phyloP scores from a whole-genome alignment of 2,797 vertebrate species.

The Neostethus bicornis region DNA sequence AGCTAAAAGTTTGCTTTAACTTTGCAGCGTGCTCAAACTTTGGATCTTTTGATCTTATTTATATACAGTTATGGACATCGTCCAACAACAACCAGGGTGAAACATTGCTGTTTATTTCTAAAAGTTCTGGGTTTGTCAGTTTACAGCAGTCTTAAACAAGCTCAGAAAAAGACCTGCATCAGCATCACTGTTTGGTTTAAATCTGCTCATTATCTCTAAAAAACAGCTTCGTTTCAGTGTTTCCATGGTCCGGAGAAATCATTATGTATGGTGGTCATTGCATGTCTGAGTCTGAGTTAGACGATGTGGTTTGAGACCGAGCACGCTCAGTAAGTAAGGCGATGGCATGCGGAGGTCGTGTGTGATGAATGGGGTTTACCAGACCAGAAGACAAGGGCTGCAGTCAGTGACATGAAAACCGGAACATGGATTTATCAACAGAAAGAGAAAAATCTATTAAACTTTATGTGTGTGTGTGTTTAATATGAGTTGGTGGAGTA shows the following conservation, averaged over 20 bases:
- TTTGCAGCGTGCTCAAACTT: too few relatives aligned
- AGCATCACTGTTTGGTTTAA: conserved; percentile 11
- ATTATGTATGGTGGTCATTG: conserved; percentile 12
- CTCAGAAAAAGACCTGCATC: too few relatives aligned
- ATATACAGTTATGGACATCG: too few relatives aligned
- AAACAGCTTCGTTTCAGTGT: conserved; percentile 8
- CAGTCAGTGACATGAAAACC: conserved; percentile 66
- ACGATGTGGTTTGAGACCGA: conserved; percentile 50
- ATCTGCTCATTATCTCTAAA: conserved; percentile 34
- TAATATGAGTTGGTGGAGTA: too few relatives aligned
- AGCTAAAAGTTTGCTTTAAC: too few relatives aligned
- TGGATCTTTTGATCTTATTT: too few relatives aligned
- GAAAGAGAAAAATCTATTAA: conserved; percentile 68
- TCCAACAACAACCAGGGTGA: too few relatives aligned
- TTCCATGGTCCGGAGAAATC: conserved; percentile 22
- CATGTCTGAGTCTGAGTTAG: conserved; percentile 12
- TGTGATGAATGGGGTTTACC: conserved; percentile 76
- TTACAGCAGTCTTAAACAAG: too few relatives aligned
- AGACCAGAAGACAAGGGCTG: conserved; percentile 64
- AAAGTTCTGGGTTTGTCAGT: too few relatives aligned
- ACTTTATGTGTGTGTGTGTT: conserved; percentile 7
- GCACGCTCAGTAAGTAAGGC: conserved; percentile 28
- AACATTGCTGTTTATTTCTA: too few relatives aligned
- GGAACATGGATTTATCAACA: conserved; percentile 68
- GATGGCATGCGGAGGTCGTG: conserved; percentile 20